Conservation (phyloP, 2,113 vertebrate species). For the Lophotis ruficrista region DNA sequence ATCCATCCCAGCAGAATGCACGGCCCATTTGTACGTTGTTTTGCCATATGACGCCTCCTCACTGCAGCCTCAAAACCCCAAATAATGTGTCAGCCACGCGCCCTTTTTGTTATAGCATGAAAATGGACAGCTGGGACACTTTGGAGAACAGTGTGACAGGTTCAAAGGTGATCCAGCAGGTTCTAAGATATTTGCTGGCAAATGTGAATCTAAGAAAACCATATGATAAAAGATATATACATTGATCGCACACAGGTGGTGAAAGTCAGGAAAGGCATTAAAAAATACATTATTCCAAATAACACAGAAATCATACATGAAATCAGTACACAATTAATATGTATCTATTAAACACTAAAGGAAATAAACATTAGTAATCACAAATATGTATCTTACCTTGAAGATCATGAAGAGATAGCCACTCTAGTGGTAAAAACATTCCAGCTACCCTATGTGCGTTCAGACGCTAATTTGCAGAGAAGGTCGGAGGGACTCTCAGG, state of each 20-base stretch:
- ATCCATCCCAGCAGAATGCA: background rate
- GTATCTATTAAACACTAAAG: background rate
- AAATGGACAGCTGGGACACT: background rate
- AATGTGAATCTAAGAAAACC: background rate
- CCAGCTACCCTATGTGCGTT: background rate
- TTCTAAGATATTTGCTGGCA: background rate
- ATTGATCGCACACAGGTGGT: accelerated
- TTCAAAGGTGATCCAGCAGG: background rate
- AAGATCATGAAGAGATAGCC: background rate
- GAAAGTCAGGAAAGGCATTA: background rate
- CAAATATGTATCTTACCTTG: background rate
- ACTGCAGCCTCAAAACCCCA: background rate
- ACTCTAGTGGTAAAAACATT: background rate
- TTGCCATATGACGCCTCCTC: background rate
- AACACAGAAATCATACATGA: background rate
- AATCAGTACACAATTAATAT: background rate
- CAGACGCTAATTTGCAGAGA: background rate
- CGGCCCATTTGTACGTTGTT: background rate
- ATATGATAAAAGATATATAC: background rate
- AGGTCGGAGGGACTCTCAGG: background rate
- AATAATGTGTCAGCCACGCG: accelerated
- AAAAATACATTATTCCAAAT: background rate
- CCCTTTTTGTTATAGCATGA: background rate
- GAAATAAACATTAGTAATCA: background rate
- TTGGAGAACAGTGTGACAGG: background rate